phyloP scores from a whole-genome alignment of 2,113 vertebrate species.

The Meles meles region DNA sequence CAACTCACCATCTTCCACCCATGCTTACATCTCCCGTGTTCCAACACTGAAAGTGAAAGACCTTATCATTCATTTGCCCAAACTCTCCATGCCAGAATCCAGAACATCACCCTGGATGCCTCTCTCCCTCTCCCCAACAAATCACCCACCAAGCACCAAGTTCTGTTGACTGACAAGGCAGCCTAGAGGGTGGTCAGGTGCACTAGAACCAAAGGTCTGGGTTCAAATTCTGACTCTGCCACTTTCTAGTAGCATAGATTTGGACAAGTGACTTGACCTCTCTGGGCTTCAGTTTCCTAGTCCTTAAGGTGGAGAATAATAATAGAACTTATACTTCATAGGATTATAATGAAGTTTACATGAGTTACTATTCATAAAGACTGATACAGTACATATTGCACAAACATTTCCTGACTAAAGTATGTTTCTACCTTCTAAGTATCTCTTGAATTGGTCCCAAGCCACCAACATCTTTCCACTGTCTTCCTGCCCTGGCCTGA shows the following conservation, averaged over 20 bases:
- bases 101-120: background rate
- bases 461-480: background rate
- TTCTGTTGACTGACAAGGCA: background rate
- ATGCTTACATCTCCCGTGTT: background rate
- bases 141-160: background rate
- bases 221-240: background rate
- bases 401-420: background rate
- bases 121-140: background rate
- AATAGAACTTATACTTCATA: background rate
- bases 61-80: background rate
- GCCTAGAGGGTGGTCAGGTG: background rate
- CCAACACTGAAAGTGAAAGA: background rate
- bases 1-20: background rate
- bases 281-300: background rate
- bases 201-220: background rate
- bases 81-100: background rate
- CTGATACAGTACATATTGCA: background rate
- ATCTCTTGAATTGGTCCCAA: background rate
- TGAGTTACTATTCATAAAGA: background rate
- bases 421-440: background rate
- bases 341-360: background rate
- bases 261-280: background rate
- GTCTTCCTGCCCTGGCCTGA: background rate
- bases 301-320: background rate
- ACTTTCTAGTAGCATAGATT: background rate